Percentiles rank a stretch among this genome's conserved stretches.
Conservation (phyloP, 53 echinoderm and acorn worm genomes). For the Antedon mediterranea region DNA sequence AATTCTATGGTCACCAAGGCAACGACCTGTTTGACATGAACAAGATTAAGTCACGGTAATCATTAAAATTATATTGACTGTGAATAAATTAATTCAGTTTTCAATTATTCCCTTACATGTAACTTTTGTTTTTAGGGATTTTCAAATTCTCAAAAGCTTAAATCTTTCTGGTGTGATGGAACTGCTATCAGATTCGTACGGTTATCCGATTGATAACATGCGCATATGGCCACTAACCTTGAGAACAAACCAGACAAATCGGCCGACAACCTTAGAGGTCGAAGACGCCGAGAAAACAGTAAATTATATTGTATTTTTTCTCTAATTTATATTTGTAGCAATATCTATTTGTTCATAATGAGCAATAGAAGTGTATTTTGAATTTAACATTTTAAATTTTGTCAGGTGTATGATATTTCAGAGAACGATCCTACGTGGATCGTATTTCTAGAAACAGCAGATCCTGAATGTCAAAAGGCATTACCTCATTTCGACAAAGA, state of each 20-base stretch:
- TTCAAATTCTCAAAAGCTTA: constrained; percentile 60
- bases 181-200: constrained; percentile 66
- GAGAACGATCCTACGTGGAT: constrained; percentile 78
- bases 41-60: constrained; percentile 45
- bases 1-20: constrained; percentile 93
- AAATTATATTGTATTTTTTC: not conserved
- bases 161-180: constrained; percentile 53
- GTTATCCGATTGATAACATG: constrained; percentile 71
- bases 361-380: no score
- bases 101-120: no score
- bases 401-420: constrained; percentile 76
- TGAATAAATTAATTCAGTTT: no score
- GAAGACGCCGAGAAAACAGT: constrained; percentile 76
- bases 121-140: constrained; percentile 67
- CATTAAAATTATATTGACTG: no score
- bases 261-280: constrained; percentile 67
- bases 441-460: constrained; percentile 83
- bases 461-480: constrained; percentile 43
- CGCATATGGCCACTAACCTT: constrained; percentile 85
- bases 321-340: no score
- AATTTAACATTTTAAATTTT: no score
- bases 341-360: no score
- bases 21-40: constrained; percentile 86
- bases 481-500: constrained; percentile 85
- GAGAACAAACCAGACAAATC: constrained; percentile 69